Evolutionary conservation across 2,888 invertebrate genomes (phyloP).

Genomic region (Cephus rjabovi): DNA sequence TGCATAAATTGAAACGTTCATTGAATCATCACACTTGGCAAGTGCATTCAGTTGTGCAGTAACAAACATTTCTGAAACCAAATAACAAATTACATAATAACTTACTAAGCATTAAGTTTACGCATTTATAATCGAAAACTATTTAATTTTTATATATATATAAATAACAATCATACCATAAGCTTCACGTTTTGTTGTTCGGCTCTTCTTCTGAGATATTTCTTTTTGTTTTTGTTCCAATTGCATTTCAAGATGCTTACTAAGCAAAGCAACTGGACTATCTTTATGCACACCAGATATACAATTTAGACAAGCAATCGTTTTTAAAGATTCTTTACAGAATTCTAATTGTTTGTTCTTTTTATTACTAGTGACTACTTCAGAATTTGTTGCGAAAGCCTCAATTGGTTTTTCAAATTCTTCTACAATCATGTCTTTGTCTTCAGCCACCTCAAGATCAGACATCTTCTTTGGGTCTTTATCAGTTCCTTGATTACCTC

Average conservation of each 20-base stretch:
- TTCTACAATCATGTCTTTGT: neutral
- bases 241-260: neutral
- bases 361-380: neutral
- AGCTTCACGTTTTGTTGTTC: neutral
- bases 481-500: neutral
- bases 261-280: neutral
- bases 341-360: neutral
- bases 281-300: neutral
- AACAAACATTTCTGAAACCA: constrained; percentile 45
- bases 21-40: constrained; percentile 43
- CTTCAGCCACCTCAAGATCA: neutral
- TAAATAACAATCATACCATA: neutral
- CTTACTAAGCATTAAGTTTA: neutral
- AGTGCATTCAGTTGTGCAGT: constrained; percentile 41
- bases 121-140: neutral
- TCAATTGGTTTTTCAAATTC: neutral
- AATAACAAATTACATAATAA: constrained; percentile 7
- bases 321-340: neutral
- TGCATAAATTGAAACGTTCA: constrained; percentile 35
- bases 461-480: neutral
- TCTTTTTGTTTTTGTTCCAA: neutral
- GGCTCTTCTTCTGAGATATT: neutral
- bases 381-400: neutral
- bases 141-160: neutral
- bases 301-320: neutral